phyloP scores from a whole-genome alignment of 2,113 vertebrate genomes.

The Burhinus bistriatus region DNA sequence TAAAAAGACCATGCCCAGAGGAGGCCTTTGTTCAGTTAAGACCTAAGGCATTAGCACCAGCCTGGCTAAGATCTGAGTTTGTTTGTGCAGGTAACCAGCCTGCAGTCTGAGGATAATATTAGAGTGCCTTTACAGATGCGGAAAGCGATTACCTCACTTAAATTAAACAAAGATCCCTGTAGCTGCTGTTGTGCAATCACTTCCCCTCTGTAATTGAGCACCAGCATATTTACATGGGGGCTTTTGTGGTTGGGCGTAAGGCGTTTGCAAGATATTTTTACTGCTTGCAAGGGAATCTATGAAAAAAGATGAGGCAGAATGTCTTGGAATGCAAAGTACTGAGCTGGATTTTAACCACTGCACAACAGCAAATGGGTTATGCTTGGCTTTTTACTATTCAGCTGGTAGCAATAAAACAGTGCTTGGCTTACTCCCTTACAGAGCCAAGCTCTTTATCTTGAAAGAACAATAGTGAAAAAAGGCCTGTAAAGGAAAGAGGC shows the following conservation, averaged over 20 bases:
- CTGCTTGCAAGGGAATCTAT: conserved; percentile 35
- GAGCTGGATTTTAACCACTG: conserved; percentile 52
- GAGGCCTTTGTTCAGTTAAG: neutral
- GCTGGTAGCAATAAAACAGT: conserved; percentile 58
- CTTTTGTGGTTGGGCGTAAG: conserved; percentile 34
- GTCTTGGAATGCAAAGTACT: conserved; percentile 34
- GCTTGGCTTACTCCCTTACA: conserved; percentile 34
- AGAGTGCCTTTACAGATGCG: neutral
- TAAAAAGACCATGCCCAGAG: neutral
- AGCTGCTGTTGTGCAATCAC: neutral
- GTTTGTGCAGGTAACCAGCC: conserved; percentile 1
- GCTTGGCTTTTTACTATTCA: conserved; percentile 60
- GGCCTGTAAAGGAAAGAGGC: conserved; percentile 33
- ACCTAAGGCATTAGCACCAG: neutral
- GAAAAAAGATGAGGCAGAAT: conserved; percentile 37
- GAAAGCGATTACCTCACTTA: conserved; percentile 18
- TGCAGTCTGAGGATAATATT: neutral
- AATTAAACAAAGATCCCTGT: conserved; percentile 17
- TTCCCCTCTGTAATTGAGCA: conserved; percentile 50
- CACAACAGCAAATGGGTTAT: conserved; percentile 51
- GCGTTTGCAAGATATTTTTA: conserved; percentile 49
- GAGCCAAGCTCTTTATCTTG: conserved; percentile 54
- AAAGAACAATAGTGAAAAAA: conserved; percentile 57
- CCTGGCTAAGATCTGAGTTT: neutral
- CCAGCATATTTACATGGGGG: conserved; percentile 33